phyloP scores from a whole-genome alignment of 2,797 vertebrate species.

The Hozukius guyotensis region DNA sequence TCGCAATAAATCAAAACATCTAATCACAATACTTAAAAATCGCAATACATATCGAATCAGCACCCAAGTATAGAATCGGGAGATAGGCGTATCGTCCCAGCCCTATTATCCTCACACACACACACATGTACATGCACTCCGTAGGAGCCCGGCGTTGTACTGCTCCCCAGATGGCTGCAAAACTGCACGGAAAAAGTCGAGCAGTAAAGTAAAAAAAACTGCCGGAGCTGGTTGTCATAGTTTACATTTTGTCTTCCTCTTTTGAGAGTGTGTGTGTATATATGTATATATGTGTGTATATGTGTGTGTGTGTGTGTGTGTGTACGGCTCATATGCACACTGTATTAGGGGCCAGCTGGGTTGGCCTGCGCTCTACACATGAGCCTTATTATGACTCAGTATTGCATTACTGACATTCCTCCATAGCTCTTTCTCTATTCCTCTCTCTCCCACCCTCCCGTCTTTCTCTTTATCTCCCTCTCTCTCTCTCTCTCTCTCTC shows the following conservation, averaged over 20 bases:
- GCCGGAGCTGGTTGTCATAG: conserved; percentile 48
- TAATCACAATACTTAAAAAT: no score
- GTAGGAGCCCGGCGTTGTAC: not conserved
- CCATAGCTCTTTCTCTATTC: conserved; percentile 55
- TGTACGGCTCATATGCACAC: conserved; percentile 57
- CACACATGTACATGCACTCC: not conserved
- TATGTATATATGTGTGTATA: not conserved
- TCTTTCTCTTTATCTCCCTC: conserved; percentile 13
- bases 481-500: conserved; percentile 1
- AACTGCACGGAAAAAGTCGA: conserved; percentile 30
- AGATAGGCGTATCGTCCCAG: no score
- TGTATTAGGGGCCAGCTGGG: conserved; percentile 78
- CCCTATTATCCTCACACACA: not conserved
- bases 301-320: conserved; percentile 27
- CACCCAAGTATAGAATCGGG: no score
- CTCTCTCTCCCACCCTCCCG: conserved; percentile 5
- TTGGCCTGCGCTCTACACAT: conserved; percentile 73
- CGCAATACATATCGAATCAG: no score
- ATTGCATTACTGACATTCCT: conserved; percentile 81
- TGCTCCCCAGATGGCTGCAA: conserved; percentile 22
- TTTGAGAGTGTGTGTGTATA: not conserved
- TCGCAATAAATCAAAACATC: no score
- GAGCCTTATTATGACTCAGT: conserved; percentile 82
- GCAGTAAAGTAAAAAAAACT: conserved; percentile 22
- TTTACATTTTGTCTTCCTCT: conserved; percentile 60